Base-by-base conservation (phyloP, 2,888 invertebrate genomes). In the Alviniconcha strummeri region DNA sequence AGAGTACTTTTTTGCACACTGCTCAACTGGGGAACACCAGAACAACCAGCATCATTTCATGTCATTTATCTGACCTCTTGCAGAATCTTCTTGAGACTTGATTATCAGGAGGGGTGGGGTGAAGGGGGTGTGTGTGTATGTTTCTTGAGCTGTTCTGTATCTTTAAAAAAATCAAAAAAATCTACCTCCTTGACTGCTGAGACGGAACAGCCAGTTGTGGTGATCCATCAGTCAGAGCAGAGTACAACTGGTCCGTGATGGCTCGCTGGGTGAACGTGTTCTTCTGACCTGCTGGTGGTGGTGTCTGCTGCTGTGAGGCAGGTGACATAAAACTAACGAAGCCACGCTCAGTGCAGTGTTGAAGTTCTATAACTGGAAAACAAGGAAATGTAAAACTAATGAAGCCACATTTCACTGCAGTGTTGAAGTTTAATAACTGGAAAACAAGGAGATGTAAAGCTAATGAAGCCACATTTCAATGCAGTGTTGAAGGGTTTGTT, bases 371-470 rank as follows among this genome's bases (percentile, higher is more conserved):
- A 13, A 82, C 82, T 82, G 82, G 6, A 67, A 55, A 67, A 5
- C 64, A 57, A 15, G 75, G 19, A 8, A n/a, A 0, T 0, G 77
- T 64, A 36, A 69, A 60, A 54, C 15, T 19, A 6, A 82, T 6
- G 67, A 82, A 82, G 19, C 82, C 82, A 67, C 36, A n/a, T 19
- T 36, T 67, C 69, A 4, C 8, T 15, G 9, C 69, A 69, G 82
- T 82, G 64, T 57, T 76, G 54, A 52, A 82, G 77, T 56, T 82
- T 77, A 55, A 82, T 82, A 13, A 82, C 82, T 82, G 82, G 6
- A 67, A 55, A 67, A 5, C 64, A 57, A 15, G 75, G 19, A 8
- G 54, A 0, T 0, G 77, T 64, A 36, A 69, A 60, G 52, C 15
- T 19, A 6, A 82, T 6, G 67, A 82, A 82, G 19, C 82, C 82